These are phyloP conservation scores for Caprella mutica DNA, from an alignment of 2,888 invertebrate species.

Conservation along the genomic window DNA sequence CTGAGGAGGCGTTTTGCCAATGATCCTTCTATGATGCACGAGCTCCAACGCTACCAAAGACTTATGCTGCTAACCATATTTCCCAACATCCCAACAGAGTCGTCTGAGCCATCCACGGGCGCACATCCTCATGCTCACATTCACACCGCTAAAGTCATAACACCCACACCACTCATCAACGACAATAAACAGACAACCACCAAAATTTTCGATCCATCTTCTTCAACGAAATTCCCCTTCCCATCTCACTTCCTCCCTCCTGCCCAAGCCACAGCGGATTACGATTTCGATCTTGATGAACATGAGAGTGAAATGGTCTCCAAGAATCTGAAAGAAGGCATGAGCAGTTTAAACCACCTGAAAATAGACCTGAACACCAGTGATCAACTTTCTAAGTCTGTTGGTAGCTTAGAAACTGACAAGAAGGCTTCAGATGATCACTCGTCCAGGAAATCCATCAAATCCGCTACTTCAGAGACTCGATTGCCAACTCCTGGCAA, in stretches of 20 bases:
- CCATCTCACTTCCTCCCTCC: not conserved
- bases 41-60: conserved; percentile 21
- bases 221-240: no score
- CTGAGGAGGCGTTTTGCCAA: conserved; percentile 18
- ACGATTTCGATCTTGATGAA: not conserved
- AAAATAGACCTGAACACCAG: not conserved
- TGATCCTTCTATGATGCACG: conserved; percentile 29
- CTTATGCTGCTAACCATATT: conserved; percentile 25
- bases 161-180: conserved; percentile 1
- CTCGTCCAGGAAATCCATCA: conserved; percentile 2
- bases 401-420: not conserved
- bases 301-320: not conserved
- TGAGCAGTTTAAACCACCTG: not conserved
- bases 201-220: no score
- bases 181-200: no score
- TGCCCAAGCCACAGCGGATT: not conserved
- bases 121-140: conserved; percentile 8
- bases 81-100: conserved; percentile 15
- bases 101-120: not conserved
- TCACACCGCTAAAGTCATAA: not conserved
- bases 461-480: conserved; percentile 4
- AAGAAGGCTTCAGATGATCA: not conserved
- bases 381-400: conserved; percentile 2
- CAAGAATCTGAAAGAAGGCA: not conserved
- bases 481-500: not conserved